phyloP scores from a whole-genome alignment of 2,797 vertebrate genomes.

The Ctenochaetus hawaiiensis region DNA sequence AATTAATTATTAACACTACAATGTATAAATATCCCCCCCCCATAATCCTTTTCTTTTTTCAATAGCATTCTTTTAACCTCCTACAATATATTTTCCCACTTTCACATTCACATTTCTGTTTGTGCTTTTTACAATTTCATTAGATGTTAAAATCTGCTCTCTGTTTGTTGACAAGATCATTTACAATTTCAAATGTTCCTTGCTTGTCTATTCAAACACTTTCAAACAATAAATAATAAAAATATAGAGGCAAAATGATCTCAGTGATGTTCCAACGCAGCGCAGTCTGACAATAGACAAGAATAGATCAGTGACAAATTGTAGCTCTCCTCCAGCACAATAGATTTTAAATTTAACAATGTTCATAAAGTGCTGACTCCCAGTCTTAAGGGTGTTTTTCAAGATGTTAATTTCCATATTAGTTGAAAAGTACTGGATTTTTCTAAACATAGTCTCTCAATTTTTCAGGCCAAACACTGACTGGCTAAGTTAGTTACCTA shows the following conservation, averaged over 20 bases:
- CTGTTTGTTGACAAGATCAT: conserved; percentile 64
- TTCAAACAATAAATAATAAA: conserved; percentile 77
- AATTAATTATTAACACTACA: conserved; percentile 51
- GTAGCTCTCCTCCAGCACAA: neutral
- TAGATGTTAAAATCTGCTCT: conserved; percentile 67
- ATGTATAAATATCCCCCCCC: conserved; percentile 38
- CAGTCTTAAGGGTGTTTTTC: neutral
- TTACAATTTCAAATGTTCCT: conserved; percentile 66
- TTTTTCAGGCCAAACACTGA: neutral
- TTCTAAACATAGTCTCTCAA: neutral
- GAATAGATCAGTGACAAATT: conserved; percentile 31
- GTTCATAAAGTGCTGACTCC: conserved; percentile 1
- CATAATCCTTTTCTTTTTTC: conserved; percentile 48
- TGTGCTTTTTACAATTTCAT: conserved; percentile 80
- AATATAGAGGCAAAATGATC: conserved; percentile 52
- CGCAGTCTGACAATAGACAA: conserved; percentile 5
- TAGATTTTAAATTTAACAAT: conserved; percentile 20
- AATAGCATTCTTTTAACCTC: conserved; percentile 54
- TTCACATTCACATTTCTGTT: conserved; percentile 77
- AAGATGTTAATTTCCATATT: neutral
- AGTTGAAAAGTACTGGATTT: conserved; percentile 1
- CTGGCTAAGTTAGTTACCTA: neutral
- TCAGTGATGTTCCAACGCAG: conserved; percentile 37
- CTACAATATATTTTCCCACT: conserved; percentile 71
- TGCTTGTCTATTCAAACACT: conserved; percentile 59